These are phyloP conservation scores for Phoenoteleia sp. DNA, from an alignment of 2,888 invertebrate species.

Conservation along the genomic window DNA sequence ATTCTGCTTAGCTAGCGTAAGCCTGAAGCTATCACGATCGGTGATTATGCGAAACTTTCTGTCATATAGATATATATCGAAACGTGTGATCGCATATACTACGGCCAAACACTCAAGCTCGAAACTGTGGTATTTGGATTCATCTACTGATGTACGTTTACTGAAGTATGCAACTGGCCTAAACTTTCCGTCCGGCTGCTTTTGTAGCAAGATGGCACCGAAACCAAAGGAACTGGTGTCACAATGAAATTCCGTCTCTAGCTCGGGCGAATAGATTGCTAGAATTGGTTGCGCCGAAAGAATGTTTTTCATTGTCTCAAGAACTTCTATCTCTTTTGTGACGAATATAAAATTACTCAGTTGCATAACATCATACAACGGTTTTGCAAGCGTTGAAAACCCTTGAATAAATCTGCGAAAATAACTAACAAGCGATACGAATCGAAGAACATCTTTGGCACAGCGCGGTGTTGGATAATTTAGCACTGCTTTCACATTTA, in stretches of 20 bases:
- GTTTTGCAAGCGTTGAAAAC: not conserved
- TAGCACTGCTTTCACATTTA: not conserved
- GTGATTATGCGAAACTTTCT: conserved; percentile 77
- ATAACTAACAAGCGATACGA: not conserved
- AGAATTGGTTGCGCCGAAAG: conserved; percentile 55
- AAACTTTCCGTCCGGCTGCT: conserved; percentile 64
- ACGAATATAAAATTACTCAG: conserved; percentile 42
- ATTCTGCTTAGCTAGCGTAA: conserved; percentile 75
- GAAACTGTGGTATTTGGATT: no score
- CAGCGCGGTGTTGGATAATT: not conserved
- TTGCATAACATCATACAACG: not conserved
- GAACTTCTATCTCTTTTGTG: conserved; percentile 36
- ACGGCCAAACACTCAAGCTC: no score
- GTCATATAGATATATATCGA: conserved; percentile 75
- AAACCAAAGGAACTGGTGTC: conserved; percentile 79
- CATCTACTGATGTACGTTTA: conserved; percentile 73
- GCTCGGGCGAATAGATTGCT: conserved; percentile 57
- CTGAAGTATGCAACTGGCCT: conserved; percentile 79
- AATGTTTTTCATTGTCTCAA: conserved; percentile 44
- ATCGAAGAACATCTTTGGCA: not conserved
- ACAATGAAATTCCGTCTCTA: conserved; percentile 81
- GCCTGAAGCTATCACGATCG: conserved; percentile 79
- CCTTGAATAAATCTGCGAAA: not conserved
- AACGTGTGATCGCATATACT: conserved; percentile 74
- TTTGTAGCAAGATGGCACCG: conserved; percentile 80